Conservation (phyloP, 2,888 invertebrate species). For the Thecophora atra region DNA sequence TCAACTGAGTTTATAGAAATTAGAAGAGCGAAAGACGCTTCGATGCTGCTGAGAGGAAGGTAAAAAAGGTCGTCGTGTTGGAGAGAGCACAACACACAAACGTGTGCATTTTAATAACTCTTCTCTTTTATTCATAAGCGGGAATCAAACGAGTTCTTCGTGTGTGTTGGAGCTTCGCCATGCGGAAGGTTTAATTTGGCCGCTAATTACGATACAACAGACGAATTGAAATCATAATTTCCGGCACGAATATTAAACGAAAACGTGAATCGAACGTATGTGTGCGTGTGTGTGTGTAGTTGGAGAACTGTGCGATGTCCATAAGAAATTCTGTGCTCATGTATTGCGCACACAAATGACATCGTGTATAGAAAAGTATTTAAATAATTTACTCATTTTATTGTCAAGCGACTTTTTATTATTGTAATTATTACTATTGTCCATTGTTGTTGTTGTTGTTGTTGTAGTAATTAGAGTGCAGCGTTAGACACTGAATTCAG, state of each 20-base stretch:
- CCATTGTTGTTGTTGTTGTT: constrained; percentile 40
- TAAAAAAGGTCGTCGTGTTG: no score
- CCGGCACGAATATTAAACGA: constrained; percentile 16
- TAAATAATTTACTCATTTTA: constrained; percentile 36
- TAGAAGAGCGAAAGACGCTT: no score
- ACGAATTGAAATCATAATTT: constrained; percentile 33
- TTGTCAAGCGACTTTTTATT: constrained; percentile 32
- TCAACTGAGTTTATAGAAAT: no score
- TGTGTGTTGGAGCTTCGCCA: neutral
- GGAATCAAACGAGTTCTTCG: no score
- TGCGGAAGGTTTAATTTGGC: constrained; percentile 29
- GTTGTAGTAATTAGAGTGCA: constrained; percentile 19
- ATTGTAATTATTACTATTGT: constrained; percentile 3
- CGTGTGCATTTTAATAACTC: neutral
- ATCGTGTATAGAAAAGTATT: neutral
- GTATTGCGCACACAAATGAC: neutral
- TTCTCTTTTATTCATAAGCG: neutral
- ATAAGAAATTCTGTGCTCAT: constrained; percentile 2
- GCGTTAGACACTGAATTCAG: constrained; percentile 19
- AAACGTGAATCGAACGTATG: constrained; percentile 6
- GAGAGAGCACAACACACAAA: neutral
- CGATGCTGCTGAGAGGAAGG: no score
- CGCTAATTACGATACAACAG: constrained; percentile 21
- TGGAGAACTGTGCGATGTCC: constrained; percentile 16
- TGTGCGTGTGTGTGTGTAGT: constrained; percentile 25